Percentiles rank a stretch among this genome's conserved stretches.
phyloP scores from a whole-genome alignment of 1,140 invertebrate species.

The Scylla paramamosain region DNA sequence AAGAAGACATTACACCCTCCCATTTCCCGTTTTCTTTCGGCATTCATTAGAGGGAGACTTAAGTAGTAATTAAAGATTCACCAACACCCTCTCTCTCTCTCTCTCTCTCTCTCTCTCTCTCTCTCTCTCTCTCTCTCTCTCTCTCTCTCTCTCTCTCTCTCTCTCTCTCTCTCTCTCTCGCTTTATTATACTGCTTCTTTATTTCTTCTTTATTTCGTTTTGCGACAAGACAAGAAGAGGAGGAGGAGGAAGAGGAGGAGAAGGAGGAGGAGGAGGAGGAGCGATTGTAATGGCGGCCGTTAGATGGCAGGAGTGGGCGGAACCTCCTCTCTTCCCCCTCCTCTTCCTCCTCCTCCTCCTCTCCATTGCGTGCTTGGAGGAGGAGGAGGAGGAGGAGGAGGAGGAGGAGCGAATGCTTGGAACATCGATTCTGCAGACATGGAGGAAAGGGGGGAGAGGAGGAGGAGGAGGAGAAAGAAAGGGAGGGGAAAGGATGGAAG shows the following conservation, averaged over 20 bases:
- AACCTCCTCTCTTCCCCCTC: background rate
- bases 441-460: background rate
- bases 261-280: background rate
- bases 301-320: slow-evolving; percentile 2
- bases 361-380: background rate
- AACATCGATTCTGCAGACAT: no score
- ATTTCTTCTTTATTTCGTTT: background rate
- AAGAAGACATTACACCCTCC: slow-evolving; percentile 53
- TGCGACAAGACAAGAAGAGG: background rate
- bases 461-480: background rate
- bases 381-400: background rate
- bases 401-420: no score
- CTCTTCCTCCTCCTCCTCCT: slow-evolving; percentile 10
- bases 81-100: slow-evolving; percentile 29
- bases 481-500: background rate
- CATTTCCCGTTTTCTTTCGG: slow-evolving; percentile 67
- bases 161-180: slow-evolving; percentile 49
- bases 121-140: slow-evolving; percentile 53
- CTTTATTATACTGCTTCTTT: background rate
- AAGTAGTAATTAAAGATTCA: slow-evolving; percentile 74
- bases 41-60: slow-evolving; percentile 71
- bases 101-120: slow-evolving; percentile 55
- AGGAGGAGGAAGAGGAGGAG: background rate
- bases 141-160: slow-evolving; percentile 63
- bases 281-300: background rate